These are phyloP conservation scores for Acanthacorydalis orientalis DNA, from an alignment of 2,888 invertebrate genomes.

Conservation along the genomic window DNA sequence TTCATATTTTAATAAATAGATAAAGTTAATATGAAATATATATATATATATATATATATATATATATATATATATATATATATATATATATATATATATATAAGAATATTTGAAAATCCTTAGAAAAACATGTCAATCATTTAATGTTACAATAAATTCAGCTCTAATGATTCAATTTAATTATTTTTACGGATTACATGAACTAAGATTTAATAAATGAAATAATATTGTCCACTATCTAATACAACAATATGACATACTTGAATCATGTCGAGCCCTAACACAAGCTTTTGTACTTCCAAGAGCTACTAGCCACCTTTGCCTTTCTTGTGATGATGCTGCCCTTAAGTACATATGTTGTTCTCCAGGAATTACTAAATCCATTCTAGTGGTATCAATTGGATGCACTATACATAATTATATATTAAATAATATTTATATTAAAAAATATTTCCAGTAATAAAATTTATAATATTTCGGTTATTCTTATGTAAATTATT, in stretches of 20 bases:
- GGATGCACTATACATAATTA: constrained; percentile 38
- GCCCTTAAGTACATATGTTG: constrained; percentile 67
- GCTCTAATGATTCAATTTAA: too few species aligned
- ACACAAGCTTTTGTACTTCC: constrained; percentile 62
- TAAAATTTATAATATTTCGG: too few species aligned
- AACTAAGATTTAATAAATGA: background rate
- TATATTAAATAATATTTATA: background rate
- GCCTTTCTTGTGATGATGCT: constrained; percentile 58
- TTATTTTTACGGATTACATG: background rate
- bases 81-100: too few species aligned
- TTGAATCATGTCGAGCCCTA: constrained; percentile 17
- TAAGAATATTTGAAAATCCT: too few species aligned
- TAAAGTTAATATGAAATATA: too few species aligned
- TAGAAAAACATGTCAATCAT: too few species aligned
- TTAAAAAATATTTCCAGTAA: too few species aligned
- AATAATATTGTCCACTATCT: background rate
- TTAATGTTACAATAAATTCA: too few species aligned
- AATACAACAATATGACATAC: constrained; percentile 12
- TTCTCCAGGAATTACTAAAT: constrained; percentile 66
- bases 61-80: too few species aligned
- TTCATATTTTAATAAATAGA: too few species aligned
- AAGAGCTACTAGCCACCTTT: constrained; percentile 66
- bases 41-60: too few species aligned
- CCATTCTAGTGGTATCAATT: constrained; percentile 53
- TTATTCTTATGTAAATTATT: too few species aligned